Evolutionary conservation across 1,140 invertebrate genomes (phyloP).

Genomic region (Brachionus calyciflorus): DNA sequence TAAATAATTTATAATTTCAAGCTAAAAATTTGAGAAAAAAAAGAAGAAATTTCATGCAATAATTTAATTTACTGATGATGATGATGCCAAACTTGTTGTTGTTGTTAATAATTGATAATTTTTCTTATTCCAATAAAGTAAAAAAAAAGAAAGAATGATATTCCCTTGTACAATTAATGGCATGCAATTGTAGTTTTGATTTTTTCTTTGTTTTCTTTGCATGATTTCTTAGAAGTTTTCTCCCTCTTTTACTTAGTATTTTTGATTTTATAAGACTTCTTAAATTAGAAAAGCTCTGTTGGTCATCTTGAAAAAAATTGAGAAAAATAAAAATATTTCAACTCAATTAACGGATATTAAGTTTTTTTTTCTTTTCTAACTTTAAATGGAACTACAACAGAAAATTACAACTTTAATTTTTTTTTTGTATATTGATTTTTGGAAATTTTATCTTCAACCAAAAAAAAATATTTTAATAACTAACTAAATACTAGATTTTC

Average conservation of each 20-base stretch:
- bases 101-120: constrained; percentile 36
- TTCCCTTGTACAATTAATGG: constrained; percentile 29
- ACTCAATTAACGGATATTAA: constrained; percentile 17
- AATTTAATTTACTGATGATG: neutral
- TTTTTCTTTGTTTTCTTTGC: no score
- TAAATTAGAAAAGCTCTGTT: constrained; percentile 29
- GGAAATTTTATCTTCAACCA: neutral
- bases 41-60: constrained; percentile 14
- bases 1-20: constrained; percentile 26
- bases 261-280: neutral
- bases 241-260: no score
- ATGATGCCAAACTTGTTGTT: no score
- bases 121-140: no score
- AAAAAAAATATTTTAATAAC: no score
- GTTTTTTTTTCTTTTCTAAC: neutral
- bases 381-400: no score
- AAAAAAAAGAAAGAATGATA: no score
- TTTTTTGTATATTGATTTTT: constrained; percentile 37
- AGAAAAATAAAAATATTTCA: no score
- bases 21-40: no score
- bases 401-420: no score
- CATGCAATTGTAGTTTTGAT: constrained; percentile 15
- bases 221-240: neutral
- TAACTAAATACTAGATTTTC: no score
- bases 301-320: no score